Conservation (phyloP, 2,888 invertebrate species). For the Xestia xanthographa region DNA sequence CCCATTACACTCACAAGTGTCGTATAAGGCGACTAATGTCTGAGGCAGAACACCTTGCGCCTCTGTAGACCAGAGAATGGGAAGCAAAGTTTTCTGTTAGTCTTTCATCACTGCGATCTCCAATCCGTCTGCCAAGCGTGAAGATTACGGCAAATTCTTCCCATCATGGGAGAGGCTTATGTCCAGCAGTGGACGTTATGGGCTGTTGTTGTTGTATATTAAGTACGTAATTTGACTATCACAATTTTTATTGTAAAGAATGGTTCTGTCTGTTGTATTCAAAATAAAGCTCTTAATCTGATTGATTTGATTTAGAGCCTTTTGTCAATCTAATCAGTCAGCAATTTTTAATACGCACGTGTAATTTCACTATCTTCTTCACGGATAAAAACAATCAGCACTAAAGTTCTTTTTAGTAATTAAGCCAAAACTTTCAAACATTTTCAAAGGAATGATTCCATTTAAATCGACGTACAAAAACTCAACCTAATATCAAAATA, state of each 20-base stretch:
- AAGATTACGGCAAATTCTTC: no score
- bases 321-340: neutral
- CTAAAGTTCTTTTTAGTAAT: neutral
- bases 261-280: neutral
- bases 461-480: neutral
- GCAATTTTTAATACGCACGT: neutral
- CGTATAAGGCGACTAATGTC: no score
- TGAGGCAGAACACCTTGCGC: no score
- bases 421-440: no score
- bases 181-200: no score
- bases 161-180: no score
- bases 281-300: neutral
- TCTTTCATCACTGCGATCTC: no score
- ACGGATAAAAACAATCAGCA: neutral
- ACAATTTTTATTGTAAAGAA: neutral
- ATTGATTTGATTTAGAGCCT: neutral
- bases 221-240: neutral
- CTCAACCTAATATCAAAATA: constrained; percentile 1
- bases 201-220: no score
- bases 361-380: neutral
- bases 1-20: no score
- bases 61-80: no score
- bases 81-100: no score
- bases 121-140: no score
- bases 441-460: neutral